A percentile compares a stretch with the other conserved stretches of the same genome.
Evolutionary conservation across 2,888 invertebrate genomes (phyloP).

Genomic region (Spodoptera littoralis): DNA sequence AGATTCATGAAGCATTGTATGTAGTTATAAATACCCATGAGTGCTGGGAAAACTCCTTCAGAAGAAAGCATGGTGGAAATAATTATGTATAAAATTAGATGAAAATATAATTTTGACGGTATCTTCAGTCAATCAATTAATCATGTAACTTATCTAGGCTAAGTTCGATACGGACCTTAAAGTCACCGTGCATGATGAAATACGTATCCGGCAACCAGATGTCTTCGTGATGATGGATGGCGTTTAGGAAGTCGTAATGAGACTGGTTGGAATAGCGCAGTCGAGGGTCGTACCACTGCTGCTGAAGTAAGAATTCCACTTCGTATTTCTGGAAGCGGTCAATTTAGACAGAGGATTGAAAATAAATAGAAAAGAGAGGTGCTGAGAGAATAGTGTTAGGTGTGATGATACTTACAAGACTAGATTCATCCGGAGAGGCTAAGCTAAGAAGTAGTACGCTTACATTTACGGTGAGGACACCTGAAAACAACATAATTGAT

Average conservation of each 20-base stretch:
- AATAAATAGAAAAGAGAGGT: conserved; percentile 12
- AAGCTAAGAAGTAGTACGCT: conserved; percentile 97
- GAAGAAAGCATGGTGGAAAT: conserved; percentile 79
- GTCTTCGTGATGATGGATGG: conserved; percentile 97
- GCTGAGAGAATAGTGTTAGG: conserved; percentile 21
- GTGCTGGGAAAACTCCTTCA: conserved; percentile 81
- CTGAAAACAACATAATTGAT: conserved; percentile 87
- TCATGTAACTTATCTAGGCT: conserved; percentile 30
- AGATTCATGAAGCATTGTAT: conserved; percentile 76
- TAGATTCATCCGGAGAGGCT: conserved; percentile 98
- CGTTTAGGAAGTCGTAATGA: conserved; percentile 96
- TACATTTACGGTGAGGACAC: conserved; percentile 97
- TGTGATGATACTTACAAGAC: conserved; percentile 93
- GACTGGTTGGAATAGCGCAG: conserved; percentile 96
- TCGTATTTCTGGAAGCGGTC: conserved; percentile 95
- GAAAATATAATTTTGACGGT: conserved; percentile 56
- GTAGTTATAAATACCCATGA: conserved; percentile 81
- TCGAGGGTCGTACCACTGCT: conserved; percentile 97
- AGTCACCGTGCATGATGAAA: conserved; percentile 98
- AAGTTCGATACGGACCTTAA: conserved; percentile 89
- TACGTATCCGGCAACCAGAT: conserved; percentile 98
- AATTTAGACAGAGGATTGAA: conserved; percentile 26
- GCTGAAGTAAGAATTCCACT: conserved; percentile 97
- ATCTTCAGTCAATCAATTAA: conserved; percentile 41
- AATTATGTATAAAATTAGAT: conserved; percentile 74